Percentiles rank a stretch among this genome's conserved stretches.
phyloP scores from a whole-genome alignment of 1,140 invertebrate species.

The Potamilus streckersoni region DNA sequence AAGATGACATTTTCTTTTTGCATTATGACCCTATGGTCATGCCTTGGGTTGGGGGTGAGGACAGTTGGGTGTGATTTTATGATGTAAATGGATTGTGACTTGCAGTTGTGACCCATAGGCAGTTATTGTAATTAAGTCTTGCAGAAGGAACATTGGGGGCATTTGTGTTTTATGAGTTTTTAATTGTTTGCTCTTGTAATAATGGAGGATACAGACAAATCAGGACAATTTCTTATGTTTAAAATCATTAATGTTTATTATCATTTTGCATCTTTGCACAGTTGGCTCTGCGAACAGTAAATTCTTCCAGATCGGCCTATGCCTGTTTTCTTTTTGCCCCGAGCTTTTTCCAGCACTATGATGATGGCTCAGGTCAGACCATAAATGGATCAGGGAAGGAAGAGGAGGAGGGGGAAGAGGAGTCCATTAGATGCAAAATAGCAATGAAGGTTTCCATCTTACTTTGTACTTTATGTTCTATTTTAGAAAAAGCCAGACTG shows the following conservation, averaged over 20 bases:
- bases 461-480: neutral
- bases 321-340: slow-evolving; percentile 80
- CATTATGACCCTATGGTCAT: too few species aligned
- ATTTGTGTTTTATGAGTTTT: neutral
- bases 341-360: slow-evolving; percentile 82
- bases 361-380: slow-evolving; percentile 63
- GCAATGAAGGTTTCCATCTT: slow-evolving; percentile 68
- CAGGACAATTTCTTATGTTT: too few species aligned
- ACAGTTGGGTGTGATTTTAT: too few species aligned
- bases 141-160: neutral
- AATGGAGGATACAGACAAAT: too few species aligned
- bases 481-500: neutral
- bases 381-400: slow-evolving; percentile 6
- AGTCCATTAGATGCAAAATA: slow-evolving; percentile 69
- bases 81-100: too few species aligned
- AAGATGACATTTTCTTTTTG: too few species aligned
- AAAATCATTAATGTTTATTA: too few species aligned
- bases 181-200: too few species aligned
- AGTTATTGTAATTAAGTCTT: neutral
- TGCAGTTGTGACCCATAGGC: too few species aligned
- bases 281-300: slow-evolving; percentile 79
- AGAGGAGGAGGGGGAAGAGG: slow-evolving; percentile 46
- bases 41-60: too few species aligned
- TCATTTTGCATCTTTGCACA: slow-evolving; percentile 35
- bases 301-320: slow-evolving; percentile 85